phyloP scores from a whole-genome alignment of 1,140 invertebrate genomes.

The Drosophila malerkotliana region DNA sequence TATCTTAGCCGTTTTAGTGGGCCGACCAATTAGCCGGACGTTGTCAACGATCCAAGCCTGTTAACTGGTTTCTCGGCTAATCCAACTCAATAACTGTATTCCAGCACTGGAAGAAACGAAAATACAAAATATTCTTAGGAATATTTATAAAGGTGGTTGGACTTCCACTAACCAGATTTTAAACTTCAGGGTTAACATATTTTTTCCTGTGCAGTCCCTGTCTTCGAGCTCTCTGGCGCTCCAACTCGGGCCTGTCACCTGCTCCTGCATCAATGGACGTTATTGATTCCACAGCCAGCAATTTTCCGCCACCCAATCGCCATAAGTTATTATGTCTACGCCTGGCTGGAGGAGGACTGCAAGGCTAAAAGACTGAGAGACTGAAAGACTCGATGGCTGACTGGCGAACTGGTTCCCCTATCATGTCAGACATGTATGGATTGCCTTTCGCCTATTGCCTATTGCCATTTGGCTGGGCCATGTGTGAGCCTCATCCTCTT shows the following conservation, averaged over 20 bases:
- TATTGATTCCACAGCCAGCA: conserved; percentile 75
- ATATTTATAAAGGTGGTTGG: too few relatives aligned
- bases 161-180: too few relatives aligned
- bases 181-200: background rate
- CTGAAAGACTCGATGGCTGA: background rate
- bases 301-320: conserved; percentile 75
- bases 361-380: background rate
- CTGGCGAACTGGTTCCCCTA: conserved; percentile 62
- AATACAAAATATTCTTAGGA: too few relatives aligned
- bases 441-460: conserved; percentile 59
- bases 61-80: conserved; percentile 30
- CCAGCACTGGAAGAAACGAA: conserved; percentile 15
- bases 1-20: conserved; percentile 71
- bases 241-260: conserved; percentile 55
- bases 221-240: conserved; percentile 19
- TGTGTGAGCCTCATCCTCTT: conserved; percentile 32
- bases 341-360: conserved; percentile 26
- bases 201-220: background rate
- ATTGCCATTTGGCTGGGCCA: conserved; percentile 37
- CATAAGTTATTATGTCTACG: conserved; percentile 76
- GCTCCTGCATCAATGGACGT: conserved; percentile 67
- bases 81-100: conserved; percentile 39
- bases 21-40: conserved; percentile 65
- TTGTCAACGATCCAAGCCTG: conserved; percentile 49
- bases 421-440: conserved; percentile 64